Evolutionary conservation across 2,113 vertebrate genomes (phyloP).

Genomic region (Tyrannus savana): DNA sequence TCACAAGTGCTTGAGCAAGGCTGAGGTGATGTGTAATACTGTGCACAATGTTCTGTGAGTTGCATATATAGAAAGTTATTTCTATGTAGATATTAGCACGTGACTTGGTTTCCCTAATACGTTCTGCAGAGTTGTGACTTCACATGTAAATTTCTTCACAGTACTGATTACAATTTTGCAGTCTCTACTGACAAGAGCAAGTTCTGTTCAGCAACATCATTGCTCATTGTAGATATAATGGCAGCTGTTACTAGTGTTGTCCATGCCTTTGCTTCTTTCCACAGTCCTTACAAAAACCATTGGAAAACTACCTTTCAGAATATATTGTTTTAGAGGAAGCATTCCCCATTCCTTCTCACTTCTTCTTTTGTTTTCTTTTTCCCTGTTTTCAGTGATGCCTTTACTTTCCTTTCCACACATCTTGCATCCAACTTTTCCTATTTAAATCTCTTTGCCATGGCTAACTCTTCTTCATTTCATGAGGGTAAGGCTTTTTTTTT

Average conservation of each 20-base stretch:
- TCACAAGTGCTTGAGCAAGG: neutral
- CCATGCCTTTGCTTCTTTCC: neutral
- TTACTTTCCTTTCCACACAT: conserved; percentile 70
- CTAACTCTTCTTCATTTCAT: conserved; percentile 71
- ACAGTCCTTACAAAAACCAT: neutral
- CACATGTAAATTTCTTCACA: neutral
- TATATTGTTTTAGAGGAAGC: neutral
- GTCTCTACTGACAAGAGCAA: neutral
- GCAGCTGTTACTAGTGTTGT: neutral
- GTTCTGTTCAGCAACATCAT: neutral
- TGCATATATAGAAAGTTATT: neutral
- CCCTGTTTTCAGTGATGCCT: conserved; percentile 69
- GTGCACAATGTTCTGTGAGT: neutral
- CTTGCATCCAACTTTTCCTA: conserved; percentile 71
- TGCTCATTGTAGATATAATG: neutral
- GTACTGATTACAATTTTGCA: neutral
- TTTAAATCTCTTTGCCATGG: conserved; percentile 71
- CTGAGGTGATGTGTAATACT: neutral
- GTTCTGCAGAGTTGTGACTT: neutral
- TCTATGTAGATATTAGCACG: neutral
- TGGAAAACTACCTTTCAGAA: conserved; percentile 7
- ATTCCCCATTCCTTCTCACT: conserved; percentile 52
- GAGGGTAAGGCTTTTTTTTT: conserved; percentile 64
- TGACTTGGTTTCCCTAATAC: neutral
- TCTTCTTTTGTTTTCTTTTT: conserved; percentile 63